A percentile compares a stretch with the other conserved stretches of the same genome.
Conservation (phyloP, 1,140 invertebrate genomes). For the Sesamia nonagrioides region DNA sequence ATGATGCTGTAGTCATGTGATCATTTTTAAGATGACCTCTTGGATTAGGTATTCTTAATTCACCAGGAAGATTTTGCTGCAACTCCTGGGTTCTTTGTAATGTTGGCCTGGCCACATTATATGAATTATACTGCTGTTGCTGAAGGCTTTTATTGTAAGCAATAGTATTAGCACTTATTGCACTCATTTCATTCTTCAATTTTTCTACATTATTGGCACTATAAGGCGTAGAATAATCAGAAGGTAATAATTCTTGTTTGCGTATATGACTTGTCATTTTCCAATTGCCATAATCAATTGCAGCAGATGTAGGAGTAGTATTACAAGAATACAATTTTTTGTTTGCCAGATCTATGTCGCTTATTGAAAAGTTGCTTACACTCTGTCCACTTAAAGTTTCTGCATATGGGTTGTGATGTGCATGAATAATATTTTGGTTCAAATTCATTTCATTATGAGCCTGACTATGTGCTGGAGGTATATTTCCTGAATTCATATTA, state of each 20-base stretch:
- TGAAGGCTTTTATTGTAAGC: constrained; percentile 79
- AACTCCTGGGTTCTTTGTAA: constrained; percentile 70
- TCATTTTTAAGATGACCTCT: constrained; percentile 73
- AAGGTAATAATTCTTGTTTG: constrained; percentile 74
- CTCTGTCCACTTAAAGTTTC: constrained; percentile 61
- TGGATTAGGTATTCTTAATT: constrained; percentile 80
- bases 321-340: constrained; percentile 79
- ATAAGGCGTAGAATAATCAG: constrained; percentile 76
- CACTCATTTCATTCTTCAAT: constrained; percentile 64
- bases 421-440: constrained; percentile 73
- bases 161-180: constrained; percentile 60
- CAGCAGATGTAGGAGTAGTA: constrained; percentile 59
- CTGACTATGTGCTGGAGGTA: constrained; percentile 75
- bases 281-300: constrained; percentile 82
- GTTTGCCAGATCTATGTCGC: constrained; percentile 80
- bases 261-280: constrained; percentile 74
- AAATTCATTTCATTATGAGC: constrained; percentile 65
- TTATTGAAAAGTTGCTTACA: constrained; percentile 75
- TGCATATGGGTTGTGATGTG: constrained; percentile 78
- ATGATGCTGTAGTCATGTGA: constrained; percentile 59
- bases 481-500: constrained; percentile 63
- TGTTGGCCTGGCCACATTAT: constrained; percentile 66
- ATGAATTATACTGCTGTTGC: constrained; percentile 73
- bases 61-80: constrained; percentile 71
- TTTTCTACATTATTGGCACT: constrained; percentile 68